These are phyloP conservation scores for Microcebus murinus DNA, from an alignment of 2,113 vertebrate genomes.

Conservation along the genomic window DNA sequence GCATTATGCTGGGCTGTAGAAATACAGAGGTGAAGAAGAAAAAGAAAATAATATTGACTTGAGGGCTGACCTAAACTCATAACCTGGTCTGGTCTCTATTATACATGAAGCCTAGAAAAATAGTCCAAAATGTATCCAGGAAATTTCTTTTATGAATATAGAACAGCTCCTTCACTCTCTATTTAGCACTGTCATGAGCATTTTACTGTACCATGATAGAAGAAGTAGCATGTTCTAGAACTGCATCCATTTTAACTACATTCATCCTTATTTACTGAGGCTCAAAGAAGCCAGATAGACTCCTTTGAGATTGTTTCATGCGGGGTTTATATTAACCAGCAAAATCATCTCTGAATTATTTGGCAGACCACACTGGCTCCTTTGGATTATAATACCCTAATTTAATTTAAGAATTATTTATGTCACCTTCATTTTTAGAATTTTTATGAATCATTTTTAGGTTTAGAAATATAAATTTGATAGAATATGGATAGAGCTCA, in stretches of 20 bases:
- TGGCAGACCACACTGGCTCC: neutral
- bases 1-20: neutral
- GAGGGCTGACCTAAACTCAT: neutral
- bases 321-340: neutral
- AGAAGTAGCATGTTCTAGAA: neutral
- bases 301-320: neutral
- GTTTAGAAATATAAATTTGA: neutral
- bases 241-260: neutral
- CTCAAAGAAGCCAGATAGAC: neutral
- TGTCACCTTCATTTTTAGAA: neutral
- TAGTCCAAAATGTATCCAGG: neutral
- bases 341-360: neutral
- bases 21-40: neutral
- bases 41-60: neutral
- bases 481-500: neutral
- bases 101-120: neutral
- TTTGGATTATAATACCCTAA: neutral
- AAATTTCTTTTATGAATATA: neutral
- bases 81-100: neutral
- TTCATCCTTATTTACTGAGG: neutral
- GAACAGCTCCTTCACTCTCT: neutral
- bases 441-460: neutral
- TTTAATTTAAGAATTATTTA: constrained; percentile 25
- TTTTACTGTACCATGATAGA: neutral
- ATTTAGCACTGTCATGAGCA: neutral